Percentiles rank a stretch among this genome's conserved stretches.
Evolutionary conservation across 2,888 invertebrate species (phyloP).

Genomic region (Agrochola circellaris): DNA sequence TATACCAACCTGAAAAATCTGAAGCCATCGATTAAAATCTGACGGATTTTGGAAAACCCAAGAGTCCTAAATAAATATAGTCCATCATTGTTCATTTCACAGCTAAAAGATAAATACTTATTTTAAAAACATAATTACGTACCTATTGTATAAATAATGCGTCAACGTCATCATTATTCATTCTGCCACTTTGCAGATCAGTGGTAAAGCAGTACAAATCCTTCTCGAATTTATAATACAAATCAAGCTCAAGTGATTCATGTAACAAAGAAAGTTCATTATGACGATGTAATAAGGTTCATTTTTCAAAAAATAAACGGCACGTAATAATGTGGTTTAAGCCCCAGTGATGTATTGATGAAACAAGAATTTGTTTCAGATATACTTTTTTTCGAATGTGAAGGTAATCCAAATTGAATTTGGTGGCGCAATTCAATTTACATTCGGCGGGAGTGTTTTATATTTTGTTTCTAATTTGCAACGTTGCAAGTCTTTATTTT

Average conservation of each 20-base stretch:
- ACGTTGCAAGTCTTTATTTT: conserved; percentile 52
- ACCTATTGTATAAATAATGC: conserved; percentile 65
- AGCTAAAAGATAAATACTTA: neutral
- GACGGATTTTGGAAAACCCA: neutral
- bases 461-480: conserved; percentile 69
- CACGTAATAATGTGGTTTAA: conserved; percentile 39
- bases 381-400: conserved; percentile 68
- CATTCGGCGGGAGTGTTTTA: conserved; percentile 67
- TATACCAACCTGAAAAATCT: neutral
- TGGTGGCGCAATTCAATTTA: conserved; percentile 71
- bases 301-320: conserved; percentile 16
- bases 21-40: conserved; percentile 9
- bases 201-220: conserved; percentile 67
- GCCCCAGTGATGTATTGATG: conserved; percentile 62
- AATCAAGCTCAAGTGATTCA: conserved; percentile 32
- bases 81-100: conserved; percentile 11
- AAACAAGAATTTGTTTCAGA: conserved; percentile 66
- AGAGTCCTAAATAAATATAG: neutral
- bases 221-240: conserved; percentile 55
- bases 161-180: conserved; percentile 78
- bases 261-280: neutral
- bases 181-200: conserved; percentile 75
- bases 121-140: conserved; percentile 21
- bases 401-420: conserved; percentile 77
- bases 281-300: conserved; percentile 21